phyloP scores from a whole-genome alignment of 35 echinoderm and acorn worm species.

The Holothuria glaberrima region DNA sequence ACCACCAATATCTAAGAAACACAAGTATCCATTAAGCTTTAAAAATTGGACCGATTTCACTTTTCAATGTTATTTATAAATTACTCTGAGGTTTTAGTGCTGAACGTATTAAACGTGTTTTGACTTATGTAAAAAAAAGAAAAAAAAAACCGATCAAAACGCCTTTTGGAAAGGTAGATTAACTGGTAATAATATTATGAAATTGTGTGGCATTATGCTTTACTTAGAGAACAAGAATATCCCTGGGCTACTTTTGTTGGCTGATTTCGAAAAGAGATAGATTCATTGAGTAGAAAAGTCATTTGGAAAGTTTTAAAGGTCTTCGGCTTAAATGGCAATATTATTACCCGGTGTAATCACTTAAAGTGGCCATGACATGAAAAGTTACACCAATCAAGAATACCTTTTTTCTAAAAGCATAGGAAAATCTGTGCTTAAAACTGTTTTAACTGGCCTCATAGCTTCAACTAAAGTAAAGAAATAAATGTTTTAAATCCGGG shows the following conservation, averaged over 20 bases:
- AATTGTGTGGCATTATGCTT: constrained; percentile 18
- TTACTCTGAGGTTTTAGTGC: constrained; percentile 1
- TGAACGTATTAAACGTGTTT: constrained; percentile 18
- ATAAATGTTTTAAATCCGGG: too few species aligned
- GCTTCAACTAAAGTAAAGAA: too few species aligned
- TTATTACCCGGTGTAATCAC: constrained; percentile 18
- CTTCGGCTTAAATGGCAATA: background rate
- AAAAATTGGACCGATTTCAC: background rate
- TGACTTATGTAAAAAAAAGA: background rate
- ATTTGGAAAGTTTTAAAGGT: background rate
- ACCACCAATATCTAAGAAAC: background rate
- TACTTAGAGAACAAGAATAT: background rate
- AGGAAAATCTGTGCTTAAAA: too few species aligned
- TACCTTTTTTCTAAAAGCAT: too few species aligned
- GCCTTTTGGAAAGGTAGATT: background rate
- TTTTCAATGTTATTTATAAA: constrained; percentile 23
- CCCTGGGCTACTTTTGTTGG: background rate
- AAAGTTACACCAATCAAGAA: too few species aligned
- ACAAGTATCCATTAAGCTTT: background rate
- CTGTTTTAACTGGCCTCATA: too few species aligned
- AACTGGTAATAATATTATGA: constrained; percentile 3
- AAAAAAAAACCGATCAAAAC: too few species aligned
- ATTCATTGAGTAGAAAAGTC: background rate
- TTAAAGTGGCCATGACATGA: too few species aligned
- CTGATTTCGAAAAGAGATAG: background rate